phyloP scores from a whole-genome alignment of 2,888 invertebrate species.

The Sarcophaga carnaria region DNA sequence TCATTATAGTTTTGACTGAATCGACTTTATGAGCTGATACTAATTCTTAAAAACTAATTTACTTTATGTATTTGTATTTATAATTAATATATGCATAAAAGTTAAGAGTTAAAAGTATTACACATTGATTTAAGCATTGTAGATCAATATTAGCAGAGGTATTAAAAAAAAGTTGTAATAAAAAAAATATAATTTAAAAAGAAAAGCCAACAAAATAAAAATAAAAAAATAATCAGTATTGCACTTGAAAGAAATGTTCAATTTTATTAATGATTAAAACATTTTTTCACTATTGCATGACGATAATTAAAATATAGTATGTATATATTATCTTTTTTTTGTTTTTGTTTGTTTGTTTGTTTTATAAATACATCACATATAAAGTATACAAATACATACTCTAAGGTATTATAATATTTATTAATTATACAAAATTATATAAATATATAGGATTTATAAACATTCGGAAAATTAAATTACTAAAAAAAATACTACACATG shows the following conservation, averaged over 20 bases:
- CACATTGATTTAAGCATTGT: slow-evolving; percentile 60
- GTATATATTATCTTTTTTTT: slow-evolving; percentile 10
- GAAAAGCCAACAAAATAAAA: slow-evolving; percentile 31
- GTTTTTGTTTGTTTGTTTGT: slow-evolving; percentile 11
- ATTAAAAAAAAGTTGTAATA: slow-evolving; percentile 19
- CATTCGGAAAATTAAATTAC: slow-evolving; percentile 35
- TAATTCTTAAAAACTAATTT: slow-evolving; percentile 56
- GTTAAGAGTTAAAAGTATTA: slow-evolving; percentile 59
- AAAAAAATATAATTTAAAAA: slow-evolving; percentile 31
- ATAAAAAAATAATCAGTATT: slow-evolving; percentile 32
- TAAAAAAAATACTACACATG: slow-evolving; percentile 33
- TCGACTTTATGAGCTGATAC: slow-evolving; percentile 44
- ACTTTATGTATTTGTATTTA: slow-evolving; percentile 48
- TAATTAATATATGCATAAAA: slow-evolving; percentile 52
- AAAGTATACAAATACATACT: slow-evolving; percentile 57
- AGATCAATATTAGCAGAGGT: slow-evolving; percentile 16
- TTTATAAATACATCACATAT: slow-evolving; percentile 66
- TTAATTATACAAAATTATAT: slow-evolving; percentile 5
- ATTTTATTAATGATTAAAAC: slow-evolving; percentile 46
- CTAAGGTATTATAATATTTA: not conserved
- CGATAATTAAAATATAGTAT: slow-evolving; percentile 37
- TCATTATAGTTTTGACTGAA: not conserved
- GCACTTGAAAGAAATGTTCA: slow-evolving; percentile 49
- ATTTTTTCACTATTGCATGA: slow-evolving; percentile 58
- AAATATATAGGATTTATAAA: slow-evolving; percentile 53